Evolutionary conservation across 2,113 vertebrate species (phyloP).

Genomic region (Tautogolabrus adspersus): DNA sequence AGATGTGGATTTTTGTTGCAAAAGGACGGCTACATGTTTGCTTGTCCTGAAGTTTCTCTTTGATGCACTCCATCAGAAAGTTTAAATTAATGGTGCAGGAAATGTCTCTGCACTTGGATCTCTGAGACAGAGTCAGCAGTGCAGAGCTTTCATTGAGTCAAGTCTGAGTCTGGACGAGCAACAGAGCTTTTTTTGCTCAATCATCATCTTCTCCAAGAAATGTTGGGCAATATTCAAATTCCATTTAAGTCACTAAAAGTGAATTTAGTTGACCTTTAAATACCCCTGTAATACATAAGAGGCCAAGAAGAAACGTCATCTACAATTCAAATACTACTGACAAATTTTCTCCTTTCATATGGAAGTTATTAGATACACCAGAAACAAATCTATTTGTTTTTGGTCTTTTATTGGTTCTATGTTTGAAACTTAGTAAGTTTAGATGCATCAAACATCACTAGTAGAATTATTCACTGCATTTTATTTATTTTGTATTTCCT

Average conservation of each 20-base stretch:
- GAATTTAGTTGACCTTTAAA: not conserved
- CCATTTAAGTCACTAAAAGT: not conserved
- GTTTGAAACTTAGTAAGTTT: too few species aligned
- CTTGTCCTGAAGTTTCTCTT: not conserved
- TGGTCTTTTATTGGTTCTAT: not conserved
- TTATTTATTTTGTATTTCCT: too few species aligned
- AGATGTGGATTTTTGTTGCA: not conserved
- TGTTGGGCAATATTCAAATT: not conserved
- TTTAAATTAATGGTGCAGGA: slow-evolving; percentile 9
- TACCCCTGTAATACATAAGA: too few species aligned
- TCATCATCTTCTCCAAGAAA: not conserved
- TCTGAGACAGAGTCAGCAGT: slow-evolving; percentile 1
- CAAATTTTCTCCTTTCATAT: too few species aligned
- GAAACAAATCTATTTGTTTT: not conserved
- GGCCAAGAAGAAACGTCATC: too few species aligned
- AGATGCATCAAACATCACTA: too few species aligned
- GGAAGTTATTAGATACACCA: too few species aligned
- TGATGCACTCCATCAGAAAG: slow-evolving; percentile 8
- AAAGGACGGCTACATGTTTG: not conserved
- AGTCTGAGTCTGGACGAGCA: not conserved
- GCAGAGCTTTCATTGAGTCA: not conserved
- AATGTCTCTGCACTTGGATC: not conserved
- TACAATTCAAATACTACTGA: too few species aligned
- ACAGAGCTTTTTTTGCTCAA: too few species aligned
- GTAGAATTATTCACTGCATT: too few species aligned